Percentiles rank a stretch among this genome's conserved stretches.
phyloP scores from a whole-genome alignment of 2,888 invertebrate genomes.

The Drosophila lutescens region DNA sequence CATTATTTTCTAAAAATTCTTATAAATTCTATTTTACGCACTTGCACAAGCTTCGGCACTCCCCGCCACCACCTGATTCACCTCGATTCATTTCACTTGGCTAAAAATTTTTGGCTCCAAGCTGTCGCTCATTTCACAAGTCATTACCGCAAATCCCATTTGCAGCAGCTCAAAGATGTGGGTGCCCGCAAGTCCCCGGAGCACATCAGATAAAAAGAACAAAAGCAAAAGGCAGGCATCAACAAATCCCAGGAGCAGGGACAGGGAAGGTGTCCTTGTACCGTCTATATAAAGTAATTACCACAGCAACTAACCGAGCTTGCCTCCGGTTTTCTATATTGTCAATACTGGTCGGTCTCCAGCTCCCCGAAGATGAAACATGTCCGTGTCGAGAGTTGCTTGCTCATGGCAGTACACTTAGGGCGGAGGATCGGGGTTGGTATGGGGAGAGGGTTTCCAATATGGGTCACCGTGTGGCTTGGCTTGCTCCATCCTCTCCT shows the following conservation, averaged over 20 bases:
- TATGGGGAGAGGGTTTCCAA: conserved; percentile 12
- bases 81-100: conserved; percentile 34
- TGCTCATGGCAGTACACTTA: conserved; percentile 3
- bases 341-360: conserved; percentile 41
- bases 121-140: conserved; percentile 63
- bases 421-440: neutral
- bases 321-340: conserved; percentile 26
- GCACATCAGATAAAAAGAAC: conserved; percentile 37
- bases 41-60: conserved; percentile 28
- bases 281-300: conserved; percentile 55
- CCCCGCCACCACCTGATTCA: conserved; percentile 11
- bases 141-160: conserved; percentile 70
- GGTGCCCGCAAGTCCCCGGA: conserved; percentile 18
- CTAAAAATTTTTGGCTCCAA: conserved; percentile 48
- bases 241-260: conserved; percentile 13
- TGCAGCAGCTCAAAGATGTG: conserved; percentile 43
- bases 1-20: conserved; percentile 3
- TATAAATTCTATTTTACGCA: conserved; percentile 11
- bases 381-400: conserved; percentile 28
- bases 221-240: conserved; percentile 12
- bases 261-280: conserved; percentile 32
- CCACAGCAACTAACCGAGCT: conserved; percentile 36
- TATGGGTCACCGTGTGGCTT: conserved; percentile 57
- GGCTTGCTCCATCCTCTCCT: conserved; percentile 1
- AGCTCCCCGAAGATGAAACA: conserved; percentile 31